A percentile compares a stretch with the other conserved stretches of the same genome.
These are phyloP conservation scores for Trichonephila clavata DNA, from an alignment of 1,140 invertebrate genomes.

Conservation along the genomic window DNA sequence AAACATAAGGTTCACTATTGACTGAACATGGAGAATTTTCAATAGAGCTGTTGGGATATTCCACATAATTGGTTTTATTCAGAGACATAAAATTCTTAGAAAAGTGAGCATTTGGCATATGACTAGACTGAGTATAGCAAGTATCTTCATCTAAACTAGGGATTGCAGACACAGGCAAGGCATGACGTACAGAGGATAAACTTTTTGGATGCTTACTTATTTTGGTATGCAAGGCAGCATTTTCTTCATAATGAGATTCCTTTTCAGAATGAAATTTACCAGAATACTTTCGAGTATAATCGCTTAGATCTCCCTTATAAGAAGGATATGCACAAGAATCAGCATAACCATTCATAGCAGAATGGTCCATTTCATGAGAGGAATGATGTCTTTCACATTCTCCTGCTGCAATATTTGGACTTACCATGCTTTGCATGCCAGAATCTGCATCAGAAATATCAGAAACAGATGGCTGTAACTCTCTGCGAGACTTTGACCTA, in stretches of 20 bases:
- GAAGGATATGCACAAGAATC: slow-evolving; percentile 15
- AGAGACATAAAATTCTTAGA: slow-evolving; percentile 27
- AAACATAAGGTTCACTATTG: slow-evolving; percentile 48
- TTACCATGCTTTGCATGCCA: slow-evolving; percentile 74
- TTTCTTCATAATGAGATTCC: slow-evolving; percentile 54
- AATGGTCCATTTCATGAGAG: slow-evolving; percentile 37
- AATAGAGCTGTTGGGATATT: slow-evolving; percentile 65
- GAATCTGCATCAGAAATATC: slow-evolving; percentile 75
- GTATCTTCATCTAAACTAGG: slow-evolving; percentile 27
- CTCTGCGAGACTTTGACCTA: slow-evolving; percentile 47
- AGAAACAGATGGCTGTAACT: slow-evolving; percentile 62
- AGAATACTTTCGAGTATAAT: neutral
- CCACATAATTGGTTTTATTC: slow-evolving; percentile 57
- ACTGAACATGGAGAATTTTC: slow-evolving; percentile 62
- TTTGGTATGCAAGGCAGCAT: slow-evolving; percentile 27
- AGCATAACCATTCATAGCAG: slow-evolving; percentile 55
- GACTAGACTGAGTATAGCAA: slow-evolving; percentile 10
- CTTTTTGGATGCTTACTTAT: slow-evolving; percentile 43
- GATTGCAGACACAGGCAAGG: slow-evolving; percentile 34
- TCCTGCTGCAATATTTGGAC: slow-evolving; percentile 57
- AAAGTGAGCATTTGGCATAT: slow-evolving; percentile 1
- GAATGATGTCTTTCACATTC: slow-evolving; percentile 54
- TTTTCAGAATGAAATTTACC: slow-evolving; percentile 49
- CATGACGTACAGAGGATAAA: neutral
- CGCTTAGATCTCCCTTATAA: neutral